Evolutionary conservation across 2,113 vertebrate genomes (phyloP).

Genomic region (Myiopsitta monachus): DNA sequence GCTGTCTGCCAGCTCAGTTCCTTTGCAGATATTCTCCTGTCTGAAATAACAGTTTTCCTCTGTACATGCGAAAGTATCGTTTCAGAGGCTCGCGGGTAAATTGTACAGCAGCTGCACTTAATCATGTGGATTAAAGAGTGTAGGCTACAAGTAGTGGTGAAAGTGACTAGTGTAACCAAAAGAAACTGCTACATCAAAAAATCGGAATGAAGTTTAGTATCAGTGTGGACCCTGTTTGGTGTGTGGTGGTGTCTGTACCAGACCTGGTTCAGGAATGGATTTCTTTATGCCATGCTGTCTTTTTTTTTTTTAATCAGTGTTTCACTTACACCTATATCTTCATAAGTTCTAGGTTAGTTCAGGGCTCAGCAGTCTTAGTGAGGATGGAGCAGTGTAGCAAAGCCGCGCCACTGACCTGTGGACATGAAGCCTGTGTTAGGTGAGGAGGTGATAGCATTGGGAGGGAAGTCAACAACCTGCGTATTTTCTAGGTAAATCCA

Average conservation of each 20-base stretch:
- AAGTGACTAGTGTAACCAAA: not conserved
- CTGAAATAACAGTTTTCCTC: not conserved
- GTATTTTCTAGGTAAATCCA: not conserved
- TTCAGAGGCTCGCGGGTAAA: not conserved
- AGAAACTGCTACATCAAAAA: not conserved
- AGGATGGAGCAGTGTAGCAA: not conserved
- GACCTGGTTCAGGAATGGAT: not conserved
- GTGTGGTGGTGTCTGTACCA: not conserved
- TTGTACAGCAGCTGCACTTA: not conserved
- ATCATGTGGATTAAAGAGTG: not conserved
- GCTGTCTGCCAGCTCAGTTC: not conserved
- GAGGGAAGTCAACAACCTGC: not conserved
- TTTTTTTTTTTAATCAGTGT: fast-evolving
- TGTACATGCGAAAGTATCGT: not conserved
- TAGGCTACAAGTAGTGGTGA: not conserved
- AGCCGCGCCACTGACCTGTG: not conserved
- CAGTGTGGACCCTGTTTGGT: not conserved
- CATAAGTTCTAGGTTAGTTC: not conserved
- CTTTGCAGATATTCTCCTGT: not conserved
- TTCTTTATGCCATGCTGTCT: fast-evolving
- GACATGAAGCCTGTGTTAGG: not conserved
- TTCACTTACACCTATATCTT: not conserved
- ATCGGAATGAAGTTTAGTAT: not conserved
- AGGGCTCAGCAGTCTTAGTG: not conserved
- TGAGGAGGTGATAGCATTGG: not conserved